phyloP scores from a whole-genome alignment of 1,140 invertebrate genomes.

The Drosophila paulistorum region DNA sequence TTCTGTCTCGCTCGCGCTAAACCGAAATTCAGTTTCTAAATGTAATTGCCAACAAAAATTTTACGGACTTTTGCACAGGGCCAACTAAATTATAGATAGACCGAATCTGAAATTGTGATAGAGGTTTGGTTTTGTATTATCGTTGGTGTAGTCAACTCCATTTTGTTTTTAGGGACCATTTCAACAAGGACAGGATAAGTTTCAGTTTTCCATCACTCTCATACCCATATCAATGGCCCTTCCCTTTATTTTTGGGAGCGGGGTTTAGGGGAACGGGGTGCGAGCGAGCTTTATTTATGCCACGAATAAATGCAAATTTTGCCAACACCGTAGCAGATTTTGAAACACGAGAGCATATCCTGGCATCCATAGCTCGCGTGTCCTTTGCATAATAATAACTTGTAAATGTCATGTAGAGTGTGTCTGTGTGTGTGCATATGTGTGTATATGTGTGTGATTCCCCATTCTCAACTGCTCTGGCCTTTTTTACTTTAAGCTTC shows the following conservation, averaged over 20 bases:
- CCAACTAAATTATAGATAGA: slow-evolving; percentile 5
- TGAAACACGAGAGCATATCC: slow-evolving; percentile 62
- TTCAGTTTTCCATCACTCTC: background rate
- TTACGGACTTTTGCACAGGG: no score
- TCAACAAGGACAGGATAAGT: slow-evolving; percentile 32
- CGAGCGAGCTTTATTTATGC: slow-evolving; percentile 69
- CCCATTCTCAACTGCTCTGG: slow-evolving; percentile 1
- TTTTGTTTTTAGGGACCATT: slow-evolving; percentile 2
- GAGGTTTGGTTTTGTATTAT: background rate
- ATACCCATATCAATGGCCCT: slow-evolving; percentile 19
- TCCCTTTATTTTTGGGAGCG: slow-evolving; percentile 41
- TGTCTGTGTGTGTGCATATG: background rate
- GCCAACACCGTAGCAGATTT: slow-evolving; percentile 71
- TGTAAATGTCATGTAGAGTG: slow-evolving; percentile 76
- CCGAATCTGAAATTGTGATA: background rate
- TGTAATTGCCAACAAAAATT: no score
- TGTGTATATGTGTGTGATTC: slow-evolving; percentile 14
- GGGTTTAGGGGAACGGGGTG: no score
- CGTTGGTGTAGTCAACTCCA: background rate
- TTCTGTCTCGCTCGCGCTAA: no score
- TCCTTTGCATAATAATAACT: slow-evolving; percentile 80
- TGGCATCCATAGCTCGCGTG: slow-evolving; percentile 50
- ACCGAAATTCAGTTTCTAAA: no score
- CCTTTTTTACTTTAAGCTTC: slow-evolving; percentile 31
- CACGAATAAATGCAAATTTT: slow-evolving; percentile 79